A percentile compares a stretch with the other conserved stretches of the same genome.
phyloP scores from a whole-genome alignment of 2,888 invertebrate genomes.

The Chloromyia formosa region DNA sequence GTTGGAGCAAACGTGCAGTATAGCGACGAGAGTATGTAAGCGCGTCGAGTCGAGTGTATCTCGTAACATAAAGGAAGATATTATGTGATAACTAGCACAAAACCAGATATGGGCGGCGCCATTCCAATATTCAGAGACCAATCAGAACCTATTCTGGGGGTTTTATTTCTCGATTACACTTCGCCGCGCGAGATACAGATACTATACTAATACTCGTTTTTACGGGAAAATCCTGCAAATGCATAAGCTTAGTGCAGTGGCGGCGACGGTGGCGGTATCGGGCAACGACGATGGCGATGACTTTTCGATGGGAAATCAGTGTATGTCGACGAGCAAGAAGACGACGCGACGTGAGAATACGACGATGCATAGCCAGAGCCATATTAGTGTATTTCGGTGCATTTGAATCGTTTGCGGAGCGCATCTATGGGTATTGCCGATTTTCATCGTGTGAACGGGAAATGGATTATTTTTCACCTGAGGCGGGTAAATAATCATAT shows the following conservation, averaged over 20 bases:
- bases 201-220: conserved; percentile 2
- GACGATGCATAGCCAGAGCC: not conserved
- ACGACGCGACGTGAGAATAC: not conserved
- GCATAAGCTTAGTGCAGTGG: not conserved
- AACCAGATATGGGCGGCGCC: conserved; percentile 64
- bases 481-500: too few relatives aligned
- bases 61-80: conserved; percentile 37
- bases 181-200: conserved; percentile 49
- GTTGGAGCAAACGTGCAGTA: not conserved
- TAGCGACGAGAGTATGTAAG: not conserved
- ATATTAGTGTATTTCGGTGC: not conserved
- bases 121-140: conserved; percentile 58
- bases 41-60: not conserved
- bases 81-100: conserved; percentile 51
- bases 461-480: too few relatives aligned
- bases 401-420: too few relatives aligned
- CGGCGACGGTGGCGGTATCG: not conserved
- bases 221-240: conserved; percentile 4
- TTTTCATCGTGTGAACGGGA: too few relatives aligned
- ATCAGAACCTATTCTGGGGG: conserved; percentile 55
- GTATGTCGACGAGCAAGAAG: not conserved
- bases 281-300: not conserved
- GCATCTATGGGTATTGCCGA: too few relatives aligned
- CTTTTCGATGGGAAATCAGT: not conserved
- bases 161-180: conserved; percentile 51